Percentiles rank a stretch among this genome's conserved stretches.
phyloP scores from a whole-genome alignment of 2,113 vertebrate species.

The Rhynchomys soricoides region DNA sequence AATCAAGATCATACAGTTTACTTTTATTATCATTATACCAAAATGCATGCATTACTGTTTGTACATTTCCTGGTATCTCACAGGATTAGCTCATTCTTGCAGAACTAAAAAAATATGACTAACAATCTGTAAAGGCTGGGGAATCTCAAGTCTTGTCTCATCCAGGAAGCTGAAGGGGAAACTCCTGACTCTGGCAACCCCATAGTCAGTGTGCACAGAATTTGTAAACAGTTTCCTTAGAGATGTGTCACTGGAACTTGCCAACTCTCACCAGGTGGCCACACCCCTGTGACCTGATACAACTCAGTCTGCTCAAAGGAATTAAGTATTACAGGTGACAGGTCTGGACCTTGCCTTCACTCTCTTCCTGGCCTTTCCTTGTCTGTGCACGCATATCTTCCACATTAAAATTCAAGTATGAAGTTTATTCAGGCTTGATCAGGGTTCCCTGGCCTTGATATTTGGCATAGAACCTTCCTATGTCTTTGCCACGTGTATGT shows the following conservation, averaged over 20 bases:
- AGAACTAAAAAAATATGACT: not conserved
- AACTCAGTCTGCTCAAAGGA: not conserved
- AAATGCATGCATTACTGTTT: not conserved
- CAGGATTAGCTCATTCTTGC: not conserved
- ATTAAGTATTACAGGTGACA: not conserved
- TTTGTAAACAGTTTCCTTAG: not conserved
- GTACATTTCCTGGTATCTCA: slow-evolving; percentile 29
- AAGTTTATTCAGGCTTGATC: not conserved
- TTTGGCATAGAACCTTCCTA: not conserved
- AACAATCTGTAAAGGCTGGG: not conserved
- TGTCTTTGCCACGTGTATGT: not conserved
- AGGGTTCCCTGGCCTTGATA: not conserved
- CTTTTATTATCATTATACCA: not conserved
- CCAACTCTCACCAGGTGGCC: not conserved
- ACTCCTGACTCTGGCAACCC: not conserved
- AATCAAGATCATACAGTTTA: not conserved
- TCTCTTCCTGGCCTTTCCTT: not conserved
- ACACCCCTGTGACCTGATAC: not conserved
- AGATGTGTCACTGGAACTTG: not conserved
- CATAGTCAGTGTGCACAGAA: not conserved
- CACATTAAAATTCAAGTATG: slow-evolving; percentile 1
- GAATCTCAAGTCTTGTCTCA: not conserved
- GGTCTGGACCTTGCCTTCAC: not conserved
- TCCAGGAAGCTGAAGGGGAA: not conserved
- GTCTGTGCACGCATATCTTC: not conserved